Base-by-base conservation (phyloP, 1,140 invertebrate genomes). In the Heliothis subflexa region DNA sequence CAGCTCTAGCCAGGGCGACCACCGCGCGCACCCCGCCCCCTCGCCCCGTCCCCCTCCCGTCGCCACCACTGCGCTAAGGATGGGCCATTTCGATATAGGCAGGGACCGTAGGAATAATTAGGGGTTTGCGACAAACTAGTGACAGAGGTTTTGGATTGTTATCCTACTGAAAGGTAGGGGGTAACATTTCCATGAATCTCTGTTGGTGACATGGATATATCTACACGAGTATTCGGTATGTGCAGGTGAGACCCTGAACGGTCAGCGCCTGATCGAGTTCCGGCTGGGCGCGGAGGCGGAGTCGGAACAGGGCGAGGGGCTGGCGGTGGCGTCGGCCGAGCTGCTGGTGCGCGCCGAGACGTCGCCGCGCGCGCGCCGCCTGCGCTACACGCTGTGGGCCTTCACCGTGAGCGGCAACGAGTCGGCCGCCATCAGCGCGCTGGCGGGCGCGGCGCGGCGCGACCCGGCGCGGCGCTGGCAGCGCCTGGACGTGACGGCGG, bases 191-290 rank as follows among this genome's bases (percentile, higher is more conserved):
- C 3, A 59, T 49, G 33, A 28, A 74, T 74, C 72, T 74, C 59
- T 50, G 57, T 28, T 21, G 45, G 21, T n/a, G 9, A 49, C 7
- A 18, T 16, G 12, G 40, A 13, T 16, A 40, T 52, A 0, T 55
- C 73, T 74, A 76, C 52, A 52, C 14, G 57, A 12, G 40, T 33
- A 3, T 3, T 54, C 14, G 45, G 13, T 66, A 18, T 83, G 95
- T 95, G 25, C 95, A 98, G 98, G 98, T 88, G 95, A 96, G 80
- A 96, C 96, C 84, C 94, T 98, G 78, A 98, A 98, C 89, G 97
- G 97, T 7, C 98, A 98, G 89, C 96, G 97, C 33, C 95, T 98
- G 72, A 95, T 98, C 70, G 97, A 98, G 91, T 98, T 99, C 94
- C 96, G 96, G 77, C 96, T 97, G 84, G 96, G 95, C 64, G 94